A percentile compares a stretch with the other conserved stretches of the same genome.
Conservation (phyloP, 2,797 vertebrate species). For the Ambastaia sidthimunki region DNA sequence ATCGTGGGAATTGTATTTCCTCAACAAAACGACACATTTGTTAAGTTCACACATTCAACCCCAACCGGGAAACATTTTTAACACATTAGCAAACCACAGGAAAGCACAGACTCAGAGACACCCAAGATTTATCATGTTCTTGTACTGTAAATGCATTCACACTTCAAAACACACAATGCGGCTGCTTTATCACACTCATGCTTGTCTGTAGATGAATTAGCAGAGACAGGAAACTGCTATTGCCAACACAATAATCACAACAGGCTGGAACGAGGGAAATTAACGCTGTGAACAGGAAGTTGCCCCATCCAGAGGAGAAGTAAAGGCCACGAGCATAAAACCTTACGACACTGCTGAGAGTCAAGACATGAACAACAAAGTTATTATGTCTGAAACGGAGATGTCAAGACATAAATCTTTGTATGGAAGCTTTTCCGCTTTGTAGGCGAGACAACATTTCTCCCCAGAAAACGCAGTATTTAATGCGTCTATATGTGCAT, state of each 20-base stretch:
- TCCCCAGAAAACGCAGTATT: slow-evolving; percentile 30
- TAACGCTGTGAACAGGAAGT: not conserved
- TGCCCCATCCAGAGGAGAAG: not conserved
- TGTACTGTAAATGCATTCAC: slow-evolving; percentile 14
- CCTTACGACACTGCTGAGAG: not conserved
- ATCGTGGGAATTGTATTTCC: slow-evolving; percentile 6
- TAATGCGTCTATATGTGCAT: slow-evolving; percentile 50
- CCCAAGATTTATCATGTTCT: not conserved
- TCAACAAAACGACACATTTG: not conserved
- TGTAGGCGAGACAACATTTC: too few species aligned
- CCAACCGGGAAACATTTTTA: not conserved
- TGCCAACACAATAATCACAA: slow-evolving; percentile 63
- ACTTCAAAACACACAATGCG: slow-evolving; percentile 24
- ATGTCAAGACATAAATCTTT: not conserved
- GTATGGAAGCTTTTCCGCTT: not conserved
- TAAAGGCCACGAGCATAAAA: slow-evolving; percentile 2
- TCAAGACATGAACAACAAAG: not conserved
- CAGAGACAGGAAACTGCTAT: slow-evolving; percentile 10
- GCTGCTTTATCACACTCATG: slow-evolving; percentile 45
- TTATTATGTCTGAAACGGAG: not conserved
- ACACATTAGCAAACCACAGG: slow-evolving; percentile 28
- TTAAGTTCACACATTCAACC: not conserved
- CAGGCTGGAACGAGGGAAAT: slow-evolving; percentile 17
- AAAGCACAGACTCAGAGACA: slow-evolving; percentile 12
- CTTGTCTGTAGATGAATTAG: slow-evolving; percentile 29